Conservation (phyloP, 2,797 vertebrate species). For the Rousettus madagascariensis region DNA sequence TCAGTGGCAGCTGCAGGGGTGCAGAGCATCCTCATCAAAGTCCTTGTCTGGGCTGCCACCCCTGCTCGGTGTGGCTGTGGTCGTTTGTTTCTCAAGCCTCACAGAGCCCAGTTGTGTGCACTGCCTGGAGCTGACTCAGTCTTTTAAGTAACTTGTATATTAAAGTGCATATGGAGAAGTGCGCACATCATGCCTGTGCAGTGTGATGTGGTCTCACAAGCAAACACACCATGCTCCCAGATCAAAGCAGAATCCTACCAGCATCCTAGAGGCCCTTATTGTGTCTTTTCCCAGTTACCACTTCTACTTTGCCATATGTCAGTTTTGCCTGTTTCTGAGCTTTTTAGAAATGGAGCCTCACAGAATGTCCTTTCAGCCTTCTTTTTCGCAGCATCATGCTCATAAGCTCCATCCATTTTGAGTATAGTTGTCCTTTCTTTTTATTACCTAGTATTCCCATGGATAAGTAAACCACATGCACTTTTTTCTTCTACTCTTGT, state of each 20-base stretch:
- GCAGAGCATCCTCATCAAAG: background rate
- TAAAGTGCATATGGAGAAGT: background rate
- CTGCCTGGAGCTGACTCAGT: background rate
- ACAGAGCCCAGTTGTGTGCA: fast-evolving
- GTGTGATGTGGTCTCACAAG: background rate
- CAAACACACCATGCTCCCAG: background rate
- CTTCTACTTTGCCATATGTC: background rate
- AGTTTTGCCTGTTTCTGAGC: background rate
- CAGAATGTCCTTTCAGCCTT: fast-evolving
- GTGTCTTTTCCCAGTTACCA: background rate
- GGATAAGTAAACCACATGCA: no score
- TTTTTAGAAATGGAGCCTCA: background rate
- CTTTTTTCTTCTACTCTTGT: background rate
- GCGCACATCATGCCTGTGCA: fast-evolving
- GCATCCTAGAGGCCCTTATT: fast-evolving
- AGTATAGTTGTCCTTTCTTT: background rate
- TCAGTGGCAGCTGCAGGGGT: fast-evolving
- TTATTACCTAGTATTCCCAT: background rate
- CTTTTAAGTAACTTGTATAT: background rate
- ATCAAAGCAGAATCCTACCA: background rate
- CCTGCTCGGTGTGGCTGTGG: background rate
- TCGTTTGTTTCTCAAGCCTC: background rate
- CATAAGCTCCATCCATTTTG: no score
- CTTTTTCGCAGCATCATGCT: background rate
- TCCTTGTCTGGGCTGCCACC: background rate